Conservation (phyloP, 2,888 invertebrate genomes). For the Plusia festucae region DNA sequence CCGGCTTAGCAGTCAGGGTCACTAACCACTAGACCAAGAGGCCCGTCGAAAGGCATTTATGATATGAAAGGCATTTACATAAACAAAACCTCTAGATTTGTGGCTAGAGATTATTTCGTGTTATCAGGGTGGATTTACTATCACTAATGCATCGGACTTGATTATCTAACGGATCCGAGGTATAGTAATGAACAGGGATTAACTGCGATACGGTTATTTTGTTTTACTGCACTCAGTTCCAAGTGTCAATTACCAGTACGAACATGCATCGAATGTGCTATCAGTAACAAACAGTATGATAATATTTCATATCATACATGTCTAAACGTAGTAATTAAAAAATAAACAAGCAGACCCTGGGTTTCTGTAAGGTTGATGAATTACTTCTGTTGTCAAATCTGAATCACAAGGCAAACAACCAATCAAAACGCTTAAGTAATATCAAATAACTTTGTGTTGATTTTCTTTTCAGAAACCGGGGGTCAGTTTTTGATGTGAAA, state of each 20-base stretch:
- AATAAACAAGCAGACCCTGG: background rate
- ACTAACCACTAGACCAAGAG: no score
- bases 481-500: no score
- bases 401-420: no score
- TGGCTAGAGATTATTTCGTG: conserved; percentile 13
- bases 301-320: background rate
- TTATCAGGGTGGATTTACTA: conserved; percentile 30
- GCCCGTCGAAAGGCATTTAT: no score
- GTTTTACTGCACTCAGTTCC: conserved; percentile 28
- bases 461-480: no score
- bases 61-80: conserved; percentile 17
- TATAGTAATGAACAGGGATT: conserved; percentile 33
- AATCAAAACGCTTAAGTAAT: no score
- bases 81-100: conserved; percentile 5
- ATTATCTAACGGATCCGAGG: conserved; percentile 29
- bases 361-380: no score
- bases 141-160: conserved; percentile 22
- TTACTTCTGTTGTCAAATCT: no score
- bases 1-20: no score
- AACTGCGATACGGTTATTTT: conserved; percentile 48
- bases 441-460: no score
- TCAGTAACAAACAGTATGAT: conserved; percentile 16
- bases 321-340: background rate
- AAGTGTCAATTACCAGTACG: conserved; percentile 38
- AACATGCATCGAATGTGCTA: conserved; percentile 8